Percentiles rank a stretch among this genome's conserved stretches.
Evolutionary conservation across 2,888 invertebrate species (phyloP).

Genomic region (Chorisops tibialis): DNA sequence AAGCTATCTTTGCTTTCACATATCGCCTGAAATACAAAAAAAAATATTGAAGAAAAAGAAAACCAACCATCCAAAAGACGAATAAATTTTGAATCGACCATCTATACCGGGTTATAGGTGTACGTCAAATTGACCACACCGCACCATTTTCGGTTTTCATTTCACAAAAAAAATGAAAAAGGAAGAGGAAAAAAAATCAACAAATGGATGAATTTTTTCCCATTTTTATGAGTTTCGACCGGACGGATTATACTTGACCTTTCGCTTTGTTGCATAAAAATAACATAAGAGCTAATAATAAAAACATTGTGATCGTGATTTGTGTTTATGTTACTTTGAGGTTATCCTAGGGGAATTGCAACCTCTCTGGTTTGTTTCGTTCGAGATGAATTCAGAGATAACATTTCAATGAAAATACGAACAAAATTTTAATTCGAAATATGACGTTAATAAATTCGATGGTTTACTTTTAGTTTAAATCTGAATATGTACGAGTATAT

Average conservation of each 20-base stretch:
- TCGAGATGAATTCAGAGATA: too few species aligned
- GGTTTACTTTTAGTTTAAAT: too few species aligned
- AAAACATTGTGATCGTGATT: conserved; percentile 27
- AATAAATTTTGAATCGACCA: conserved; percentile 21
- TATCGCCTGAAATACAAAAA: too few species aligned
- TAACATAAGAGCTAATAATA: conserved; percentile 32
- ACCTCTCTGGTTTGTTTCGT: too few species aligned
- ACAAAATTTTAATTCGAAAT: too few species aligned
- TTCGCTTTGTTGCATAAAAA: conserved; percentile 27
- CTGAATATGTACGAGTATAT: too few species aligned
- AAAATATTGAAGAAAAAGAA: neutral
- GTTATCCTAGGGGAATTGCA: neutral
- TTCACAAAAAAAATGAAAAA: neutral
- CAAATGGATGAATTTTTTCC: neutral
- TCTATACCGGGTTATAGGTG: neutral
- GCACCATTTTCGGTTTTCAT: neutral
- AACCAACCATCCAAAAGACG: neutral
- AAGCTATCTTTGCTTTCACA: too few species aligned
- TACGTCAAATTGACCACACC: conserved; percentile 18
- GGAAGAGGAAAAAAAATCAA: neutral
- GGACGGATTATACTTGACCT: conserved; percentile 27
- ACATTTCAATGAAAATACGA: too few species aligned
- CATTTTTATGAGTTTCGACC: conserved; percentile 5
- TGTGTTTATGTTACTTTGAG: conserved; percentile 9
- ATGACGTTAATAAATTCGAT: too few species aligned